Base-by-base conservation (phyloP, 2,113 vertebrate species). In the Alces alces region DNA sequence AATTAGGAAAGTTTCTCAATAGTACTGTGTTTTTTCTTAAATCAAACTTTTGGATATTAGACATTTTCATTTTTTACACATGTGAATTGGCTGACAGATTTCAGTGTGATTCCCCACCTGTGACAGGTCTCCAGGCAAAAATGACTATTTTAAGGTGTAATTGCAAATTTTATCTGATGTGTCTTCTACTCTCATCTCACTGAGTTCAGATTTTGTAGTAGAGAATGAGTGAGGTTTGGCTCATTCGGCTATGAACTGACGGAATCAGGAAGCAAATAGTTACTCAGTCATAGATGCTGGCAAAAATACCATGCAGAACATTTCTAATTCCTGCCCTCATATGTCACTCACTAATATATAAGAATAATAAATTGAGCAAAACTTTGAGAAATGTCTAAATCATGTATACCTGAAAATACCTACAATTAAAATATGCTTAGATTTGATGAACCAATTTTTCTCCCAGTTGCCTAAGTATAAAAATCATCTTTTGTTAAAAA, bases 401-500 rank as follows among this genome's bases (percentile, higher is more conserved):
- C 78, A 93, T 52, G 76, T 95, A 92, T 89, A 90, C 7, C 45
- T 89, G 28, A 90, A 87, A 70, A 91, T 66, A 93, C 50, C 16
- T 60, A 80, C 13, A 93, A 90, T 93, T 95, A 90, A 96, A 83
- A 88, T 80, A 76, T 57, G 43, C 57, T 89, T 91, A 93, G 30
- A 66, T 28, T 93, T 60, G 91, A 45, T 86, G 54, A 55, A 47
- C 25, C 47, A 45, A 61, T 79, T 13, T 96, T 92, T 90, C 30
- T 28, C 30, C 47, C 61, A 73, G n/a, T 70, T 96, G 60, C 2
- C 45, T 95, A 55, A 66, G 84, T 95, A 79, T 45, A 95, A 93
- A 96, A 87, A 78, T 64, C 4, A 84, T 16, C 27, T 96, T n/a
- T 86, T 23, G 16, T 95, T 95, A 84, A 91, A 92, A 95, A 94